phyloP scores from a whole-genome alignment of 2,888 invertebrate genomes.

The Eurytoma adleriae region DNA sequence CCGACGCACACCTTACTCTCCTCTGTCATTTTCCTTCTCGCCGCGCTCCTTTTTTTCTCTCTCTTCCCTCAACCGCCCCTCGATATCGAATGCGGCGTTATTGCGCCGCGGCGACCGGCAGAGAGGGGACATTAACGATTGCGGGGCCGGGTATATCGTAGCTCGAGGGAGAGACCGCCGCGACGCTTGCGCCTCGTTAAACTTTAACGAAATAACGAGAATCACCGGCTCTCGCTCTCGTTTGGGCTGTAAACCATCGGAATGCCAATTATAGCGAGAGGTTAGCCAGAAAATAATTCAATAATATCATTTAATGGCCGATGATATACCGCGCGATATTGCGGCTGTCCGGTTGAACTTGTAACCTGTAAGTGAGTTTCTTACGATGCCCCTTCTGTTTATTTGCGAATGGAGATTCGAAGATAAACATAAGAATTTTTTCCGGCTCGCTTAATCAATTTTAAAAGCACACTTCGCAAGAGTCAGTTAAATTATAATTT shows the following conservation, averaged over 20 bases:
- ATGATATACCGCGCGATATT: not conserved
- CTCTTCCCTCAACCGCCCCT: not conserved
- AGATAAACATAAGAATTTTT: too few species aligned
- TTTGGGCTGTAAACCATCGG: constrained; percentile 39
- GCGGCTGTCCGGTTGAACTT: constrained; percentile 6
- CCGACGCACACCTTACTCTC: not conserved
- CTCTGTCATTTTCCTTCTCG: not conserved
- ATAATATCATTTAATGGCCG: constrained; percentile 36
- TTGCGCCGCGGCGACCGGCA: constrained; percentile 6
- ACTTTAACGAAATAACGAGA: constrained; percentile 42
- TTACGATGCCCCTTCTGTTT: not conserved
- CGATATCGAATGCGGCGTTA: constrained; percentile 34
- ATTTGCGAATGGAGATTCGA: too few species aligned
- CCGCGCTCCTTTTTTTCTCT: constrained; percentile 26
- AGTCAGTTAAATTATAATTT: too few species aligned
- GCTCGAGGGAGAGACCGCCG: not conserved
- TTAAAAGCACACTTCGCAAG: too few species aligned
- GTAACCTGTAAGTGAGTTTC: not conserved
- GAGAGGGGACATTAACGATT: constrained; percentile 28
- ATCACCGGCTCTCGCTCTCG: not conserved
- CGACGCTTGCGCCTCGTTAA: constrained; percentile 38
- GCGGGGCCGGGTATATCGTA: not conserved
- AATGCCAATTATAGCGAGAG: constrained; percentile 44
- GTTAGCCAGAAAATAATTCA: constrained; percentile 37
- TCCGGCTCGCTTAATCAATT: too few species aligned